phyloP scores from a whole-genome alignment of 2,888 invertebrate genomes.

The Dynastes maya region DNA sequence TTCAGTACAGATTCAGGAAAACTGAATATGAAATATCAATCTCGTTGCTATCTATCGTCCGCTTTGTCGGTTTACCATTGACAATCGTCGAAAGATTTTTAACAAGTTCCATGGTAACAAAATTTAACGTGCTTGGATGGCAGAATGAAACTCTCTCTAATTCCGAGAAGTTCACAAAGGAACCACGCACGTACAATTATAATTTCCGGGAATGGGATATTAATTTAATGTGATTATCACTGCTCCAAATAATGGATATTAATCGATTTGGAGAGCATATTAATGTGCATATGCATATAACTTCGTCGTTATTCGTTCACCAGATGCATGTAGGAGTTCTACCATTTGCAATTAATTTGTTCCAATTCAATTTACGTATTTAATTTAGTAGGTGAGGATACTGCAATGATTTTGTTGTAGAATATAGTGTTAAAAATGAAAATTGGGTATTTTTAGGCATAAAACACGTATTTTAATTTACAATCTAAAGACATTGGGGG shows the following conservation, averaged over 20 bases:
- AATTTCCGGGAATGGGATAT: constrained; percentile 35
- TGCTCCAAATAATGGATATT: constrained; percentile 26
- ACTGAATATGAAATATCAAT: neutral
- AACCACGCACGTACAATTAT: constrained; percentile 10
- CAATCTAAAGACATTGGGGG: too few species aligned
- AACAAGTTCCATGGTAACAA: neutral
- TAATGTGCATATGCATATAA: constrained; percentile 18
- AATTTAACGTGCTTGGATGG: constrained; percentile 10
- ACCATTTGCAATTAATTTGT: constrained; percentile 25
- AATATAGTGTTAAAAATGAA: too few species aligned
- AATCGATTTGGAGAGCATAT: constrained; percentile 33
- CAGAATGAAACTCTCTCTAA: neutral
- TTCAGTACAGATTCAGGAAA: neutral
- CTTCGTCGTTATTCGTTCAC: constrained; percentile 4
- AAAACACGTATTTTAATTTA: too few species aligned
- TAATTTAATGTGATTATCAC: constrained; percentile 44
- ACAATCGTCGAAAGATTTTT: neutral
- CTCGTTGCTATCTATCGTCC: neutral
- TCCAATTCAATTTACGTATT: neutral
- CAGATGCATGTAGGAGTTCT: neutral
- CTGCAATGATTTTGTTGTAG: too few species aligned
- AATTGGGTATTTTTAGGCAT: too few species aligned
- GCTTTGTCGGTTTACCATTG: neutral
- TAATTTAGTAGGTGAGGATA: too few species aligned
- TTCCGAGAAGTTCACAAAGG: constrained; percentile 12